These are phyloP conservation scores for Drosophila cognata DNA, from an alignment of 2,888 invertebrate species.

Conservation along the genomic window DNA sequence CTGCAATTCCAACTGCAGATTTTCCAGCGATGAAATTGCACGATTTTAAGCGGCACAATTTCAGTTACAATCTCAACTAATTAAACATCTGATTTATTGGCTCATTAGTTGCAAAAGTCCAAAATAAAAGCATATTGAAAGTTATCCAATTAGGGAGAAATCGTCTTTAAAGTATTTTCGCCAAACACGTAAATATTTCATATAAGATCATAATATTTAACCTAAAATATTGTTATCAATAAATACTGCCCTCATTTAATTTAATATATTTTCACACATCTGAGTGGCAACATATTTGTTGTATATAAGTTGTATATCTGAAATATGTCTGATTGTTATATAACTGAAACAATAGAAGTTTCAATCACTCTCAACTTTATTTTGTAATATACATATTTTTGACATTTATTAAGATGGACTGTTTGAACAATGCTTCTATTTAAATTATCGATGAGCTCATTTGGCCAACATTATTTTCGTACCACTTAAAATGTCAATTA, in stretches of 20 bases:
- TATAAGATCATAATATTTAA: background rate
- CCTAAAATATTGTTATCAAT: background rate
- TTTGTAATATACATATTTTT: background rate
- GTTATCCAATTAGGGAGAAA: background rate
- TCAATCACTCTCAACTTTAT: background rate
- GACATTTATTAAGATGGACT: background rate
- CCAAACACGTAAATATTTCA: background rate
- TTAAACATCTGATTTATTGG: constrained; percentile 42
- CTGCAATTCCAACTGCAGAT: constrained; percentile 9
- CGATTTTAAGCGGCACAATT: constrained; percentile 28
- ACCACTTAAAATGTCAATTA: constrained; percentile 30
- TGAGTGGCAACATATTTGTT: background rate
- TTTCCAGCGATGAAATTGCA: background rate
- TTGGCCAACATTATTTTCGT: background rate
- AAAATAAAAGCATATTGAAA: constrained; percentile 17
- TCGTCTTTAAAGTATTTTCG: background rate
- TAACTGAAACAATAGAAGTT: background rate
- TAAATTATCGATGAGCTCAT: background rate
- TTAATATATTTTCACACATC: background rate
- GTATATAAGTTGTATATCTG: background rate
- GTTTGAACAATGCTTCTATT: background rate
- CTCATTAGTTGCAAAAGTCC: background rate
- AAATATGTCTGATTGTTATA: background rate
- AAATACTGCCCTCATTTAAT: background rate
- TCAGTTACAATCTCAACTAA: constrained; percentile 49